Evolutionary conservation across 2,797 vertebrate species (phyloP).

Genomic region (Dallia pectoralis): DNA sequence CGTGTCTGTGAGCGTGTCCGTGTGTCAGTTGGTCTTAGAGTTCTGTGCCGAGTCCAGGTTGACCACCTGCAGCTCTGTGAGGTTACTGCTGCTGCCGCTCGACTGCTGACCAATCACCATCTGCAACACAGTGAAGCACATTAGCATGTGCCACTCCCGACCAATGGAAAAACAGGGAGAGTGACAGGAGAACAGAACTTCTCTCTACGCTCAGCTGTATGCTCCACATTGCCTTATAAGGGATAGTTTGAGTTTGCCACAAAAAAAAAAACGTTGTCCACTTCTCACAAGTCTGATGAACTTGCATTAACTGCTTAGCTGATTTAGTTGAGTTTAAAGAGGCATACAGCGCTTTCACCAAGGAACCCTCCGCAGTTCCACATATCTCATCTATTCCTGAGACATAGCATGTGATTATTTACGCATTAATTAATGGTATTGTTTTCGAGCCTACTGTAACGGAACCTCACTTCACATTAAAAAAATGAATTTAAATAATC

Average conservation of each 20-base stretch:
- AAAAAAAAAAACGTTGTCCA: no score
- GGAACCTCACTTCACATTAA: background rate
- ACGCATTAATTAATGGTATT: background rate
- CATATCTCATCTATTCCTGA: no score
- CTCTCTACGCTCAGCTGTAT: background rate
- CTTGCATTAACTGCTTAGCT: no score
- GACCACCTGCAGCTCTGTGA: slow-evolving; percentile 96
- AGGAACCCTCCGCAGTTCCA: no score
- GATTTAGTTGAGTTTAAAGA: no score
- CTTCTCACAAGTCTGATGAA: no score
- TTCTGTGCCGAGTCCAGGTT: slow-evolving; percentile 88
- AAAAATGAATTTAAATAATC: background rate
- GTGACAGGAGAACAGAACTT: background rate
- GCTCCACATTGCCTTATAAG: background rate
- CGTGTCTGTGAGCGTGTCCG: slow-evolving; percentile 38
- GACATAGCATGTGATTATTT: no score
- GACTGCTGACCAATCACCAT: slow-evolving; percentile 97
- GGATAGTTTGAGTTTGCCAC: no score
- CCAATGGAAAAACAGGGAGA: slow-evolving; percentile 25
- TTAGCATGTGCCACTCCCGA: slow-evolving; percentile 26
- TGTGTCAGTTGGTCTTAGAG: slow-evolving; percentile 87
- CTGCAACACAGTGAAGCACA: slow-evolving; percentile 70
- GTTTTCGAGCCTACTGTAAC: background rate
- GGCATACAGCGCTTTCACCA: no score
- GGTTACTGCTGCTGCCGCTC: slow-evolving; percentile 87